These are phyloP conservation scores for Frankliniella intonsa DNA, from an alignment of 2,888 invertebrate genomes.

Conservation along the genomic window DNA sequence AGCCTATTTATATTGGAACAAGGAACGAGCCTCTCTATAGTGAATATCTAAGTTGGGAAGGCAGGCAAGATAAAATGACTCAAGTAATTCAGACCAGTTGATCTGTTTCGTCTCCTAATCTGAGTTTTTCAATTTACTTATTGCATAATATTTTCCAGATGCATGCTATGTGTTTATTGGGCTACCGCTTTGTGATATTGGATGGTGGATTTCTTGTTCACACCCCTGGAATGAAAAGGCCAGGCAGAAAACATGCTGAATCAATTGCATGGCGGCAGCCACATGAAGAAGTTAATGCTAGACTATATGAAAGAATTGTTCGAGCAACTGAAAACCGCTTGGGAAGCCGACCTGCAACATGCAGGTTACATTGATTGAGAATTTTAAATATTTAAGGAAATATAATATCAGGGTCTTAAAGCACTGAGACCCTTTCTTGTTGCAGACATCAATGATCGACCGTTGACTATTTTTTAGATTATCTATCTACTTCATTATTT, in stretches of 20 bases:
- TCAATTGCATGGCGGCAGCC: neutral
- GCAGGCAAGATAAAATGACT: constrained; percentile 77
- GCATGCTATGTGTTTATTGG: constrained; percentile 69
- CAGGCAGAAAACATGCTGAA: neutral
- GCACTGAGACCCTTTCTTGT: too few species aligned
- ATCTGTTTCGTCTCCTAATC: neutral
- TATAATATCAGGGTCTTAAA: too few species aligned
- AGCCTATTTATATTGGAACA: constrained; percentile 74
- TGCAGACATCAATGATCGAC: too few species aligned
- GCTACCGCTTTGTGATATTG: constrained; percentile 65
- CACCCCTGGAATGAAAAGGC: constrained; percentile 57
- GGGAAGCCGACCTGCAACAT: neutral
- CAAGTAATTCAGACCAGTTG: constrained; percentile 53
- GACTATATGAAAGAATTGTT: neutral
- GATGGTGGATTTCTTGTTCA: constrained; percentile 72
- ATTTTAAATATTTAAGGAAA: neutral
- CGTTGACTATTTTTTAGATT: constrained; percentile 4
- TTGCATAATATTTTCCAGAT: constrained; percentile 51
- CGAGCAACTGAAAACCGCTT: constrained; percentile 4
- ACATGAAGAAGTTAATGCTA: constrained; percentile 12
- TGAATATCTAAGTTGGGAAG: constrained; percentile 73
- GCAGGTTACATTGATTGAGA: neutral
- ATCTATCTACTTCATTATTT: constrained; percentile 12
- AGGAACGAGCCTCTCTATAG: constrained; percentile 70
- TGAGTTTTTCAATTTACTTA: neutral